Evolutionary conservation across 2,113 vertebrate genomes (phyloP).

Genomic region (Amphilophus citrinellus): DNA sequence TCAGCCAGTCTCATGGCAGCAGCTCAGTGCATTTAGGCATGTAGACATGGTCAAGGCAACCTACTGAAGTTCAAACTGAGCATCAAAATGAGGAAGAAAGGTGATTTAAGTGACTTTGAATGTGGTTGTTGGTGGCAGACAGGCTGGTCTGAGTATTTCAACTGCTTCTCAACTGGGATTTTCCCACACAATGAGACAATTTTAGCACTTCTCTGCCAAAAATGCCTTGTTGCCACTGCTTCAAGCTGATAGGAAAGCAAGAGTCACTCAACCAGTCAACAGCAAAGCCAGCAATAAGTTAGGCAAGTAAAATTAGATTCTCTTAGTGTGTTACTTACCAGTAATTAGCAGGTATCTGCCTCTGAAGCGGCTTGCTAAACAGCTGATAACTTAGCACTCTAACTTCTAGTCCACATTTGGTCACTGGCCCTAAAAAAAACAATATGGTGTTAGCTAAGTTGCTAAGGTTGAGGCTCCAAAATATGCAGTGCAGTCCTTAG

Average conservation of each 20-base stretch:
- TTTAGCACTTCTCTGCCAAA: not conserved
- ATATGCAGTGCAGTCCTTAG: not conserved
- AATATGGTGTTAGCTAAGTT: not conserved
- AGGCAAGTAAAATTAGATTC: not conserved
- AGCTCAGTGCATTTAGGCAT: not conserved
- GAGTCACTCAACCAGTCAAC: too few relatives aligned
- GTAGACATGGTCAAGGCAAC: not conserved
- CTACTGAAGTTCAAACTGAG: not conserved
- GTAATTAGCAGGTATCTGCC: not conserved
- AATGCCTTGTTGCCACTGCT: not conserved
- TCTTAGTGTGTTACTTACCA: not conserved
- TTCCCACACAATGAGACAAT: not conserved
- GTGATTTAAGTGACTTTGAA: slow-evolving; percentile 1
- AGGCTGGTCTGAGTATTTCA: not conserved
- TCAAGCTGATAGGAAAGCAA: too few relatives aligned
- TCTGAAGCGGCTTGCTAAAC: not conserved
- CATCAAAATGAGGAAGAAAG: not conserved
- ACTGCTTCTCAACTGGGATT: not conserved
- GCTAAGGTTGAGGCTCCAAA: not conserved
- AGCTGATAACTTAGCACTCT: not conserved
- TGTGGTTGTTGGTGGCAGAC: not conserved
- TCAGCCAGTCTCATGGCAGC: not conserved
- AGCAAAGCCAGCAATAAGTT: not conserved
- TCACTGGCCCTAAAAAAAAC: not conserved
- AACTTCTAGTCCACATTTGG: not conserved